Evolutionary conservation across 2,797 vertebrate genomes (phyloP).

Genomic region (Artibeus lituratus): DNA sequence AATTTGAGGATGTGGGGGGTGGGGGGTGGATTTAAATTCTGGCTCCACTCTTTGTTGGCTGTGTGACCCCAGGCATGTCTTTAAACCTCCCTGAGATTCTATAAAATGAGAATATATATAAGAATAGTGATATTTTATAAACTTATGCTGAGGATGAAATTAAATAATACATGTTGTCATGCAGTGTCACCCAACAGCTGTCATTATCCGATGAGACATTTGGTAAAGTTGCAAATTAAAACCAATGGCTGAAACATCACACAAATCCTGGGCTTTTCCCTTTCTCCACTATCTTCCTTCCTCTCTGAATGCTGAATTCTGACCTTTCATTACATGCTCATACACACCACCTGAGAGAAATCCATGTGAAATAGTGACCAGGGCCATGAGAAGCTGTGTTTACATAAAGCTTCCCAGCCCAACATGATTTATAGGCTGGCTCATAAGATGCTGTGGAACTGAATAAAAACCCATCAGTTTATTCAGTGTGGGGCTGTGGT

Average conservation of each 20-base stretch:
- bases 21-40: background rate
- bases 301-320: background rate
- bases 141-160: background rate
- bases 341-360: background rate
- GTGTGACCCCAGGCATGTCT: background rate
- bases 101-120: background rate
- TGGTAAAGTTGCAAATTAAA: background rate
- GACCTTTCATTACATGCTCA: background rate
- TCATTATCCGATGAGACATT: background rate
- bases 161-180: background rate
- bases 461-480: background rate
- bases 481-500: background rate
- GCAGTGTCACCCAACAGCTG: background rate
- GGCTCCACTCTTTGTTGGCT: background rate
- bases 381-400: background rate
- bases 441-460: background rate
- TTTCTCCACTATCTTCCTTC: background rate
- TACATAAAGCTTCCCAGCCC: background rate
- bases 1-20: background rate
- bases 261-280: background rate
- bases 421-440: background rate
- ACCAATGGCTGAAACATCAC: background rate
- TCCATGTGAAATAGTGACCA: background rate
- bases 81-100: background rate
- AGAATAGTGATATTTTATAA: background rate